phyloP scores from a whole-genome alignment of 1,140 invertebrate genomes.

The Papilio polytes region DNA sequence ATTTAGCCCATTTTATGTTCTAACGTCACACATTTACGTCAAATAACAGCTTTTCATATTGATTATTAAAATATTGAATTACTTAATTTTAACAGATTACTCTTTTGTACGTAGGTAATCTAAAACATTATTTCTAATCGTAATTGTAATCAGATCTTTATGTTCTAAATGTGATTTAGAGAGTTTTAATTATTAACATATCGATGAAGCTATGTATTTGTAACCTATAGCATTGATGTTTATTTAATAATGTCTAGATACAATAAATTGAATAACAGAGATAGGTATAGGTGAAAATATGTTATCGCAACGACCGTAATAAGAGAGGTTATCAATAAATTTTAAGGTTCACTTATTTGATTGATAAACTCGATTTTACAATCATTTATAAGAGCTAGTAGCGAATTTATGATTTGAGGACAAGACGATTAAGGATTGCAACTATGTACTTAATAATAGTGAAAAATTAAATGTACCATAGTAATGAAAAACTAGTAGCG shows the following conservation, averaged over 20 bases:
- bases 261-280: background rate
- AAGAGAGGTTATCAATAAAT: background rate
- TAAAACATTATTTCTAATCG: background rate
- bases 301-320: background rate
- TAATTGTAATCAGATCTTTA: background rate
- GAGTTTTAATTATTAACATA: background rate
- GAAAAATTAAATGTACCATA: slow-evolving; percentile 41
- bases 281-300: background rate
- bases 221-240: background rate
- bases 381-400: background rate
- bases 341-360: background rate
- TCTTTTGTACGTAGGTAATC: background rate
- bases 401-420: background rate
- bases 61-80: background rate
- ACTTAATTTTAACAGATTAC: slow-evolving; percentile 20
- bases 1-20: background rate
- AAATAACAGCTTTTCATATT: background rate
- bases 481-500: slow-evolving; percentile 38
- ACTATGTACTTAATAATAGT: background rate
- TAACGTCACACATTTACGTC: background rate
- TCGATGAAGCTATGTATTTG: slow-evolving; percentile 4
- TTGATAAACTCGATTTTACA: background rate
- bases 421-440: background rate
- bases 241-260: background rate
- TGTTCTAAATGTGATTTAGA: background rate